Percentiles rank a stretch among this genome's conserved stretches.
phyloP scores from a whole-genome alignment of 2,113 vertebrate genomes.

The Strigops habroptila region DNA sequence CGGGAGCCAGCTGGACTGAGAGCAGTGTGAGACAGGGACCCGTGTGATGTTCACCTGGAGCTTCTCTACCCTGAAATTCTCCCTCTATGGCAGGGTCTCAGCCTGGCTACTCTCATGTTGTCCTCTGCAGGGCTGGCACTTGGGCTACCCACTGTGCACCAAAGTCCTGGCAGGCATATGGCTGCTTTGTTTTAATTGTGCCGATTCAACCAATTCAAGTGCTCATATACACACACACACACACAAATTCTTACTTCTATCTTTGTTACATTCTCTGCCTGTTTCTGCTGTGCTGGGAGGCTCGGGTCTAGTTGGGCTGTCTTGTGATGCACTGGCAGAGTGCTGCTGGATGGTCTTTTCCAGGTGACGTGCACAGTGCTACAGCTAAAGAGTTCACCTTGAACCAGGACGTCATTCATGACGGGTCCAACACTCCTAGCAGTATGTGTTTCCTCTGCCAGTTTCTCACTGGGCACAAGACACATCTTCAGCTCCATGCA shows the following conservation, averaged over 20 bases:
- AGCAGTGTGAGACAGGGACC: not conserved
- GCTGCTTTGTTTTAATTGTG: not conserved
- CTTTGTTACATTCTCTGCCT: not conserved
- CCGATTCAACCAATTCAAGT: too few relatives aligned
- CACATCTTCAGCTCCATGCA: not conserved
- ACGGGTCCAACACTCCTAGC: not conserved
- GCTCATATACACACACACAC: rapidly evolving
- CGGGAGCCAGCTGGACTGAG: not conserved
- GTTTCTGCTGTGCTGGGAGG: not conserved
- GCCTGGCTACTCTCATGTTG: not conserved
- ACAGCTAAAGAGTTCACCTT: not conserved
- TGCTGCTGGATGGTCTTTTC: not conserved
- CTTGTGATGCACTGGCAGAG: too few relatives aligned
- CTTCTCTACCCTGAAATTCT: not conserved
- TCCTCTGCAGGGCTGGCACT: not conserved
- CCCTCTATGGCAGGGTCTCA: not conserved
- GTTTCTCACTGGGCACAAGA: not conserved
- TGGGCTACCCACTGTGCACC: rapidly evolving
- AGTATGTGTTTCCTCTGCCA: not conserved
- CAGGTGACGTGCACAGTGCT: not conserved
- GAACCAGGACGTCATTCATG: not conserved
- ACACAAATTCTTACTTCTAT: not conserved
- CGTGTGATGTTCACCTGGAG: not conserved
- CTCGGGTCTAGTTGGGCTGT: not conserved
- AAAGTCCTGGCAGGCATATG: not conserved